These are phyloP conservation scores for Sebastes steindachneri DNA, from an alignment of 2,797 vertebrate species.

Conservation along the genomic window DNA sequence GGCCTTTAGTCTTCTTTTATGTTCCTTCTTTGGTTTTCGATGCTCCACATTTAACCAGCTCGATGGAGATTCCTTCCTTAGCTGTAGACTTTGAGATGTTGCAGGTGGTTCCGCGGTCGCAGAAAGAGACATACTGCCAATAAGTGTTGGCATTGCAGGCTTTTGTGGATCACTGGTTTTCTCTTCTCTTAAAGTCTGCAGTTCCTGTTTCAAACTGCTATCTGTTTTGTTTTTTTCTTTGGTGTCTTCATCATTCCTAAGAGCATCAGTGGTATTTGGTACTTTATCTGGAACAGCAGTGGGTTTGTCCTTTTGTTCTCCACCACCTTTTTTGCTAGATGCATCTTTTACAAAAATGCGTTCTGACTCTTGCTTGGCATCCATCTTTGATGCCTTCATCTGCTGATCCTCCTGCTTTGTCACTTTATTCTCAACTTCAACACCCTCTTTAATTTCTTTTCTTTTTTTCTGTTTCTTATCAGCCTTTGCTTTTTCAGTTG, in stretches of 20 bases:
- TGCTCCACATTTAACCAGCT: constrained; percentile 84
- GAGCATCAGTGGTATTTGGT: not conserved
- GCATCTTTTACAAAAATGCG: not conserved
- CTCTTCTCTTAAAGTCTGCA: not conserved
- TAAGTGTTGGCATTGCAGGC: not conserved
- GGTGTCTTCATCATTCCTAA: not conserved
- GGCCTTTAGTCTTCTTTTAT: constrained; percentile 65
- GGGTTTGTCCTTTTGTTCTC: not conserved
- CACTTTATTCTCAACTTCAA: not conserved
- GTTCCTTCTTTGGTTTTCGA: constrained; percentile 66
- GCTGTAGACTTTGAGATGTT: constrained; percentile 2
- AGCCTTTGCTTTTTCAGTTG: not conserved
- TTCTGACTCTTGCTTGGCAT: constrained; percentile 6
- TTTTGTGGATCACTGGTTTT: constrained; percentile 6
- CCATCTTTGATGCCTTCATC: not conserved
- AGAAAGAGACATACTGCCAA: constrained; percentile 21
- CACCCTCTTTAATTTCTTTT: not conserved
- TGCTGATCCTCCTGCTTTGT: constrained; percentile 1
- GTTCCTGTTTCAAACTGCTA: constrained; percentile 4
- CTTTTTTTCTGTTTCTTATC: not conserved
- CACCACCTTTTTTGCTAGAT: not conserved
- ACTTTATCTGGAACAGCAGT: not conserved
- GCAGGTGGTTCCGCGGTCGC: constrained; percentile 37
- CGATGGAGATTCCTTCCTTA: constrained; percentile 69
- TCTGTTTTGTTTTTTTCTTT: constrained; percentile 19